Evolutionary conservation across 64 coral and sea anemone genomes (phyloP).

Genomic region (Catalaphyllia jardinei): DNA sequence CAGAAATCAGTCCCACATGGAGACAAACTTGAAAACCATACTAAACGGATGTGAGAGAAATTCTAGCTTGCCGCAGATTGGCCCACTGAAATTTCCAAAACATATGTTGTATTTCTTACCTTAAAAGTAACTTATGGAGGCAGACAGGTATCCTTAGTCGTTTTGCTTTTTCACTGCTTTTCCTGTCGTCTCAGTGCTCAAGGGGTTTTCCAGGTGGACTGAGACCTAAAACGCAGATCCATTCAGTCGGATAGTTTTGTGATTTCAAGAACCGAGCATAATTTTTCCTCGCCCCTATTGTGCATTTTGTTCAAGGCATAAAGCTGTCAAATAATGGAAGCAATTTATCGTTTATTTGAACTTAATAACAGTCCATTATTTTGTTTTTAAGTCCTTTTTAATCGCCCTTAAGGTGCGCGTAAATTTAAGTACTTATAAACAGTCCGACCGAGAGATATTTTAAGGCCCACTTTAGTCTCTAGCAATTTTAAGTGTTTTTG

Average conservation of each 20-base stretch:
- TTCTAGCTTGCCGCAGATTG: not conserved
- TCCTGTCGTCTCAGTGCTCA: not conserved
- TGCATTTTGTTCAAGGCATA: slow-evolving; percentile 14
- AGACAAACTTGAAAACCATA: slow-evolving; percentile 3
- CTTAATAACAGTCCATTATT: slow-evolving; percentile 9
- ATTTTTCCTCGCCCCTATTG: not conserved
- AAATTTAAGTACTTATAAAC: not conserved
- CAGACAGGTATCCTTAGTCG: not conserved
- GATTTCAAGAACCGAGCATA: not conserved
- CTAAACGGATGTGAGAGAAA: slow-evolving; percentile 18
- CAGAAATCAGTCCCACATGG: too few relatives aligned
- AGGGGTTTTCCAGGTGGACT: not conserved
- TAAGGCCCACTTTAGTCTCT: slow-evolving; percentile 15
- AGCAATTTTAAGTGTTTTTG: slow-evolving; percentile 1
- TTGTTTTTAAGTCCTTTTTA: not conserved
- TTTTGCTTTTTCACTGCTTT: not conserved
- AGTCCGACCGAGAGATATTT: not conserved
- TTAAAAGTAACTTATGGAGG: not conserved
- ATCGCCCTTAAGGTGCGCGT: not conserved
- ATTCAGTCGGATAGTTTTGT: not conserved
- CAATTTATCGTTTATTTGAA: slow-evolving; percentile 36
- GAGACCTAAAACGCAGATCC: not conserved
- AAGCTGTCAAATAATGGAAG: slow-evolving; percentile 42
- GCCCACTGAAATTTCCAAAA: not conserved
- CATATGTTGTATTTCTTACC: not conserved